phyloP scores from a whole-genome alignment of 2,888 invertebrate species.

The Cerastoderma edule region DNA sequence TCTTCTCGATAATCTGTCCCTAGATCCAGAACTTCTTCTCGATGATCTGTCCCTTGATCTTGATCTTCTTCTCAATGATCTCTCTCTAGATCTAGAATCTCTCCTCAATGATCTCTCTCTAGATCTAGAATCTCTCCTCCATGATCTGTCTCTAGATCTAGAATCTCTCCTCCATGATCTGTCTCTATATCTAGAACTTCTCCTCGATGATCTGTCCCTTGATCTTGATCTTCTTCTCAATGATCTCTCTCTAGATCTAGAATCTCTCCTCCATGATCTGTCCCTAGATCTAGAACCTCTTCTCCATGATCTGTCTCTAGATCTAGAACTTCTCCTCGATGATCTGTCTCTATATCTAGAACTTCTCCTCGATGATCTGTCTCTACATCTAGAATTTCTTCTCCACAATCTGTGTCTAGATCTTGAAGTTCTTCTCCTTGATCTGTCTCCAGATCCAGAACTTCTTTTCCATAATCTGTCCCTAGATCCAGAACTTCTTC shows the following conservation, averaged over 20 bases:
- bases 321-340: background rate
- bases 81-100: background rate
- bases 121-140: constrained; percentile 23
- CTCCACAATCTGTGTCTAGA: constrained; percentile 4
- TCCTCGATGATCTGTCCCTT: constrained; percentile 6
- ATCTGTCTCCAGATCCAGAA: background rate
- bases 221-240: background rate
- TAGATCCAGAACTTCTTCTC: constrained; percentile 10
- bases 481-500: constrained; percentile 16
- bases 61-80: background rate
- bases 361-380: background rate
- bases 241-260: background rate
- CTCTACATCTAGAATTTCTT: constrained; percentile 4
- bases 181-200: constrained; percentile 19
- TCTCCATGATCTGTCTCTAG: constrained; percentile 6
- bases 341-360: background rate
- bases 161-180: background rate
- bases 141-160: background rate
- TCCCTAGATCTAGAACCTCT: background rate
- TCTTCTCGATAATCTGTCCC: background rate
- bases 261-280: background rate
- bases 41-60: constrained; percentile 3
- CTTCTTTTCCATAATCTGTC: background rate
- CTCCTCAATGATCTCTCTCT: background rate
- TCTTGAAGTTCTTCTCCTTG: constrained; percentile 12